A percentile compares a stretch with the other conserved stretches of the same genome.
These are phyloP conservation scores for Apaloderma vittatum DNA, from an alignment of 2,113 vertebrate species.

Conservation along the genomic window DNA sequence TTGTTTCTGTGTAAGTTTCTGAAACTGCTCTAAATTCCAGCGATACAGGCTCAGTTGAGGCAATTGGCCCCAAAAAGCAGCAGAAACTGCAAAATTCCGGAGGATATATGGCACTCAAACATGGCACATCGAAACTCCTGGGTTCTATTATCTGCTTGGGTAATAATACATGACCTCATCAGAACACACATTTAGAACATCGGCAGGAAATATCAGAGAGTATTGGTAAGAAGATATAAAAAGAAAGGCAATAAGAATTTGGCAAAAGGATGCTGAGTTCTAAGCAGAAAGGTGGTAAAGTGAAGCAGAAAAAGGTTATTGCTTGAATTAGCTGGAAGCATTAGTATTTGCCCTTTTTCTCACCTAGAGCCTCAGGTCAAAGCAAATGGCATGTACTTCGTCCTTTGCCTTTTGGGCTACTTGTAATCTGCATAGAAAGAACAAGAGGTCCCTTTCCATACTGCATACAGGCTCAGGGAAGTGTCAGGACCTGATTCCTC, in stretches of 20 bases:
- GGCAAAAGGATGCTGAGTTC: neutral
- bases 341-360: neutral
- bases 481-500: neutral
- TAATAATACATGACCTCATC: neutral
- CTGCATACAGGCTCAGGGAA: neutral
- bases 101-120: neutral
- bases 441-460: neutral
- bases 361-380: neutral
- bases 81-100: neutral
- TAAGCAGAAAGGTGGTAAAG: neutral
- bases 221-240: neutral
- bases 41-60: neutral
- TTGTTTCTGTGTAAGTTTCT: slow-evolving; percentile 11
- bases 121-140: neutral
- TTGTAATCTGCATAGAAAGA: neutral
- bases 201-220: neutral
- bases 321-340: neutral
- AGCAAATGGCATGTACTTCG: neutral
- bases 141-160: neutral
- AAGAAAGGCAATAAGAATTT: neutral
- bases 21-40: neutral
- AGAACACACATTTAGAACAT: neutral
- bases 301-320: neutral
- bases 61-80: neutral
- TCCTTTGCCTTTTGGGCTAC: neutral